Evolutionary conservation across 2,113 vertebrate genomes (phyloP), one percentile per base, ranked within the genome.

Genomic region (Ochotona curzoniae): DNA sequence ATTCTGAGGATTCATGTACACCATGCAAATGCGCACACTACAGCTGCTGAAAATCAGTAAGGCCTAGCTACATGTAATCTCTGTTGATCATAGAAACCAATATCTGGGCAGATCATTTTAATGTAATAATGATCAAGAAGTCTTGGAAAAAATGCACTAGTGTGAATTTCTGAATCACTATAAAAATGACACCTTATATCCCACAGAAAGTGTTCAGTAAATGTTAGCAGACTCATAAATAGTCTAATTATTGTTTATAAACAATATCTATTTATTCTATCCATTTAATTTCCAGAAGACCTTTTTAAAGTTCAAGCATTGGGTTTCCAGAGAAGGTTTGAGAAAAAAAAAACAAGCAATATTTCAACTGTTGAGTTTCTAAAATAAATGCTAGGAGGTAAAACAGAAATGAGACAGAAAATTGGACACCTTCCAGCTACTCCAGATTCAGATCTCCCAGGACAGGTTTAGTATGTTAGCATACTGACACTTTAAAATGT

Each of bases 291-390:
- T 73, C 9, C 17, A 70, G 38, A 71, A 44, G 73, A 10, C 18
- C 44, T 81, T 92, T 90, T 54, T 87, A 60, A 85, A 81, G 64
- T 83, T 26, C 32, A 74, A 81, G 83, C 38, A 93, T 54, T 85
- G 83, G 93, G 88, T 83, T 71, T 61, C 20, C 25, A 81, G 9
- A 89, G 67, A 86, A 94, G 54, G 21, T 74, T 49, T 88, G 51
- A 95, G 51, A 95, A 51, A 44, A 44, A 44, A 44, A 93, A 82
- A 78, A 32, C 11, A 91, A 92, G 35, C 17, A 79, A 7, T 71
- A 70, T 44, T 15, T 94, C 51, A 78, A 74, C 26, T 74, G 80
- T 30, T 2, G 7, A 91, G 20, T 84, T 18, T 25, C 61, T 91
- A 35, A 85, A 83, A 86, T 85, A 83, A 83, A 79, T 67, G 30